Conservation (phyloP, 2,888 invertebrate genomes). For the Trimorus sp. region DNA sequence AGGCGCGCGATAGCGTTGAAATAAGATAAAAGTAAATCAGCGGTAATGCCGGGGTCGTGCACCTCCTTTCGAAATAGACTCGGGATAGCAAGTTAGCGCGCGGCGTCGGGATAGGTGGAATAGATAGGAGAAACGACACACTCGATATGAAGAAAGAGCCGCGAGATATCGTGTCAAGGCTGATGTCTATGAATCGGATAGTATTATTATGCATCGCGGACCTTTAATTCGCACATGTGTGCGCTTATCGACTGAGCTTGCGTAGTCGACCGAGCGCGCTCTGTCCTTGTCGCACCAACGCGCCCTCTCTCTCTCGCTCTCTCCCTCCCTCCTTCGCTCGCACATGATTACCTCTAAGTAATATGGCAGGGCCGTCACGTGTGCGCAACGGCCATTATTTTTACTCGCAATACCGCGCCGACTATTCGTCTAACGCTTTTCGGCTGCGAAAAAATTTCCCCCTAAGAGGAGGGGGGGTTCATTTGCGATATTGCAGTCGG, state of each 20-base stretch:
- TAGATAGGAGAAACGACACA: slow-evolving; percentile 54
- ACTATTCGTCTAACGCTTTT: slow-evolving; percentile 8
- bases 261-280: slow-evolving; percentile 17
- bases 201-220: slow-evolving; percentile 67
- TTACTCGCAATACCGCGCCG: slow-evolving; percentile 34
- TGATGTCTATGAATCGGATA: slow-evolving; percentile 77
- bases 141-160: slow-evolving; percentile 65
- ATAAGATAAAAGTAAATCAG: slow-evolving; percentile 45
- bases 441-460: too few species aligned
- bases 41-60: slow-evolving; percentile 48
- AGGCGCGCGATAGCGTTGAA: slow-evolving; percentile 30
- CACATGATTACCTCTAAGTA: slow-evolving; percentile 30
- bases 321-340: slow-evolving; percentile 12
- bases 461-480: not conserved
- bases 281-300: slow-evolving; percentile 32
- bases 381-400: slow-evolving; percentile 53
- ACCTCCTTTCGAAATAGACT: slow-evolving; percentile 54
- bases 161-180: slow-evolving; percentile 76
- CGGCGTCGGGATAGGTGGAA: slow-evolving; percentile 35
- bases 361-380: slow-evolving; percentile 57
- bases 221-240: slow-evolving; percentile 68
- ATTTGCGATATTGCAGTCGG: not conserved
- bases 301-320: slow-evolving; percentile 24
- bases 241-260: slow-evolving; percentile 72
- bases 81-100: slow-evolving; percentile 50